Evolutionary conservation across 1,140 invertebrate species (phyloP), one percentile per base, ranked within the genome.

Genomic region (Aphelinus atriplicis): DNA sequence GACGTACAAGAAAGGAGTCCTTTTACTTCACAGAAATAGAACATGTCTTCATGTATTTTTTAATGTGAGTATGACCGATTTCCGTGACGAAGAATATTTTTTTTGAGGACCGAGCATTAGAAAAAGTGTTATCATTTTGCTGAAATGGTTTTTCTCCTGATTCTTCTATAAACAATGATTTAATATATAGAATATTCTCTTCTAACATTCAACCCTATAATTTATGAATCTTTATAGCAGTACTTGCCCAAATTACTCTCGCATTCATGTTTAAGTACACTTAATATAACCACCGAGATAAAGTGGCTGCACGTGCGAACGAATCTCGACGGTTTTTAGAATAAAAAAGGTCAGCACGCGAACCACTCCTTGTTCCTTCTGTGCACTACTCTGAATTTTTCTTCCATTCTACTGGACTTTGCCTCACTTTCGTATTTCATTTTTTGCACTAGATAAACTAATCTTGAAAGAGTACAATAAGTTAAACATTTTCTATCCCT

Each of bases 251-350:
- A 74, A 74, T 74, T 74, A 55, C 72, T 67, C 62, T 67, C n/a
- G 55, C 65, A 79, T 75, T 75, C 67, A 58, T 77, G 67, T 9
- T 58, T 61, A 70, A 70, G 68, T 63, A 71, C 69, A 63, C 51
- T 63, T 63, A 63, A 71, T 71, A 47, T 63, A 62, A 64, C 74
- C 60, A 45, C n/a, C 45, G 60, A 75, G 60, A 71, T 65, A 58
- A 58, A 64, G 62, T 57, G 57, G 48, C 67, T 60, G 69, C 50
- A 71, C 60, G 68, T 70, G 68, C 68, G 68, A 71, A 71, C 50
- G 60, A 65, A 75, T 75, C 61, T 57, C 56, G 47, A 75, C 55
- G 53, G 45, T 10, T n/a, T 47, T 45, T 9, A 64, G 53, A 57
- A 26, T 26, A 26, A 70, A 66, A 45, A 62, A 47, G 43, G 53